These are phyloP conservation scores for Solea senegalensis DNA, from an alignment of 2,113 vertebrate genomes.

Conservation along the genomic window DNA sequence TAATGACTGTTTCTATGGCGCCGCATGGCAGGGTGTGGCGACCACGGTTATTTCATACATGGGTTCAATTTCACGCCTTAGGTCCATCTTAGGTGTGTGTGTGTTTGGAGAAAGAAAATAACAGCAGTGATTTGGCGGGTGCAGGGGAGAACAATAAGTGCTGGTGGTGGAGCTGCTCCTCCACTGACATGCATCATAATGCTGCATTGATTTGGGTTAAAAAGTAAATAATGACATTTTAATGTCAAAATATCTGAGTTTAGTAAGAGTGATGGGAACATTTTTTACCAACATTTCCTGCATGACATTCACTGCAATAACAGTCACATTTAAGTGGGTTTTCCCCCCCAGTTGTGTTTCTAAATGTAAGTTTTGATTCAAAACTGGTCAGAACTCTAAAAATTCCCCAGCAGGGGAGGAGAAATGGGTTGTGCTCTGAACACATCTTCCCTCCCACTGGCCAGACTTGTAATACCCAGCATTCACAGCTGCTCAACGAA, in stretches of 20 bases:
- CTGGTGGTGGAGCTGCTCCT: not conserved
- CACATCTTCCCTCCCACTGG: constrained; percentile 20
- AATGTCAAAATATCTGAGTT: not conserved
- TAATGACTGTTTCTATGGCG: constrained; percentile 53
- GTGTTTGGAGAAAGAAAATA: not conserved
- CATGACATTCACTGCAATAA: not conserved
- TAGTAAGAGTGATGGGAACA: too few species aligned
- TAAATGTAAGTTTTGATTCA: constrained; percentile 16
- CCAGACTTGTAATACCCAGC: not conserved
- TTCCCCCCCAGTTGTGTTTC: not conserved
- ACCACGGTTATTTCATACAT: constrained; percentile 27
- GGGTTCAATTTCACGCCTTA: constrained; percentile 5
- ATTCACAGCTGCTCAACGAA: not conserved
- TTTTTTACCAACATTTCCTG: not conserved
- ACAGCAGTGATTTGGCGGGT: not conserved
- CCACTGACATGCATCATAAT: not conserved
- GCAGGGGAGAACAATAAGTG: not conserved
- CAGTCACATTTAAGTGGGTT: too few species aligned
- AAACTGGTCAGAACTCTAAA: not conserved
- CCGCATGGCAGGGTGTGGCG: constrained; percentile 71
- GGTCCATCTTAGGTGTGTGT: not conserved
- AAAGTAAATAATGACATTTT: not conserved
- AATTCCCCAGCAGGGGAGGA: not conserved
- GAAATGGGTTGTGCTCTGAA: constrained; percentile 18
- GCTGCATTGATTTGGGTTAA: too few species aligned